Base-by-base conservation (phyloP, 2,797 vertebrate genomes). In the Lutjanus argentimaculatus region DNA sequence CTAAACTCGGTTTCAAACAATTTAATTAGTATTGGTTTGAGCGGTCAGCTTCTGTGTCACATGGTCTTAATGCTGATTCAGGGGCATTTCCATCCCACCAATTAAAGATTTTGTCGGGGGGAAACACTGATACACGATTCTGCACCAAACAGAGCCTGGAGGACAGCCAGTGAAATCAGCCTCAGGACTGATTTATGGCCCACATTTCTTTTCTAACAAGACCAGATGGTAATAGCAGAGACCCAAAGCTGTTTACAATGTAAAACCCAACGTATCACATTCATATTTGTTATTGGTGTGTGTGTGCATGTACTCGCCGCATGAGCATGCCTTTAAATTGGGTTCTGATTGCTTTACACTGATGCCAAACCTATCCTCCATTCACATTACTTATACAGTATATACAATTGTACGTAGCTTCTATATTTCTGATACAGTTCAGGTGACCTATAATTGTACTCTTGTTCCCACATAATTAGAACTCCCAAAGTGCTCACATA, bases 201-300 rank as follows among this genome's bases (percentile, higher is more conserved):
- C 75, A 84, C 85, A 89, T 86, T 80, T 84, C 81, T 72, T 73
- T 70, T 52, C 65, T 83, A 89, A 86, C 82, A 72, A 78, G 84
- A 79, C 79, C 63, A 61, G 76, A 72, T 22, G 40, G 65, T 66
- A 67, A 77, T 46, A 75, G 74, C 81, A 74, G 61, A 78, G 74
- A 83, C 70, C 62, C 51, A 69, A 67, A 82, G 70, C 70, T 71
- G 74, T 77, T 85, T 79, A 72, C 74, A 77, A 67, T 64, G 53
- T 74, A n/a, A 51, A 81, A 67, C 51, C 55, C 16, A 80, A 75
- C 19, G 55, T 56, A 74, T 62, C 45, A 46, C 62, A 75, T 75
- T 70, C 59, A 48, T 69, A 64, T 69, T 48, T 81, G 61, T 63
- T 59, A 45, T 49, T 21, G 19, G 57, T 25, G 30, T 17, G 12